Base-by-base conservation (phyloP, 2,888 invertebrate genomes). In the Nycteola revayana region DNA sequence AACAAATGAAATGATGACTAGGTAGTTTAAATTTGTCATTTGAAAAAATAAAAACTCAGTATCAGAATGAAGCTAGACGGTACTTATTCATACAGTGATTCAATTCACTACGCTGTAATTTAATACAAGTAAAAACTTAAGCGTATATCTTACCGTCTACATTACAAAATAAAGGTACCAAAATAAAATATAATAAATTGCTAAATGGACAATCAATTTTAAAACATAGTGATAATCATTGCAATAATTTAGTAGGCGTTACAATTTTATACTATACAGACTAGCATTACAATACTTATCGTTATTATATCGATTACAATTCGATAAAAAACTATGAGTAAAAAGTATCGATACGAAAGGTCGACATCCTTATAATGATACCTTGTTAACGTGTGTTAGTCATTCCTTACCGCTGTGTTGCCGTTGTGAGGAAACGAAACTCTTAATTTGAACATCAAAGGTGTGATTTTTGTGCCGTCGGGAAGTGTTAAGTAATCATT, bases 351-450 rank as follows among this genome's bases (percentile, higher is more conserved):
- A 81, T 76, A 76, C 43, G 49, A 57, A 47, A 49, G 71, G 66
- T 74, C 68, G 65, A 76, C 83, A 75, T 80, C 79, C 83, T 81
- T 84, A 84, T 81, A 82, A 84, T 72, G 74, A 72, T 64, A 66
- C 62, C 87, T 87, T 86, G 87, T 87, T 87, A 87, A 79, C 75
- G 75, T 66, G 68, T 75, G 78, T 81, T 78, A 81, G 76, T 79
- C 77, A 77, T 77, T 77, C 73, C 66, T 55, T 49, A 49, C 62
- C 61, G 55, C 63, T 58, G 60, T 58, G 63, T 66, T 61, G 64
- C 59, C 62, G 49, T 54, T 37, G 62, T 61, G 66, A 73, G 69
- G 72, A 75, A 80, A 75, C 65, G 72, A 76, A 75, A 72, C 74
- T 73, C 73, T 80, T 76, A 80, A 84, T 80, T 82, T 70, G 65